Base-by-base conservation (phyloP, 2,888 invertebrate genomes). In the Microctonus aethiopoides region DNA sequence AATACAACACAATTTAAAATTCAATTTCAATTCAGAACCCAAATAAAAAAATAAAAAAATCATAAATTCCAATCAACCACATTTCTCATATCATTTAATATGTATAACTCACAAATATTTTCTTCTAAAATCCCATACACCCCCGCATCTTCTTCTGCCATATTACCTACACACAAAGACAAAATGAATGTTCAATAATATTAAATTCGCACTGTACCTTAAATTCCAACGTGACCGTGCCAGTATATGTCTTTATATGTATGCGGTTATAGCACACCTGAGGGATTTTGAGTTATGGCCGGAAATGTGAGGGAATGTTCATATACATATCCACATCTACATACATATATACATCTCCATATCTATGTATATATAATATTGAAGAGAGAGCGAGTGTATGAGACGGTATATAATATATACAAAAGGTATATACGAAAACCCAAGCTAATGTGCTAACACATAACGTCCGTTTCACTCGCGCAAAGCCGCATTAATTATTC, bases 261-360 rank as follows among this genome's bases (percentile, higher is more conserved):
- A n/a, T n/a, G 79, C 78, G 81, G 80, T 81, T 82, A n/a, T 46
- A 80, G 78, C 80, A 80, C 81, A 83, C 83, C 82, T 81, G 80
- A 81, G 83, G 82, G 83, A 83, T 83, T 84, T 82, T 81, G 81
- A 82, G 79, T 82, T 82, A 82, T 80, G 78, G 76, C 76, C 79
- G 78, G 81, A 82, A 80, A 41, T 63, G 70, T 46, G 46, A 20
- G 46, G 6, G 46, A 46, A 46, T 46, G 46, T 46, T 16, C 24
- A 32, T 46, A n/a, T 16, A 7, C 16, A 16, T 6, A 39, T n/a
- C 46, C 6, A 46, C 16, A 46, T 46, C 16, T 20, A 36, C 10
- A 36, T 10, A 36, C 10, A 10, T 10, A 36, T 36, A 36, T 36
- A 36, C 36, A 36, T 36, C 5, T 10, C 6, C 10, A 4, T 10